Conservation (phyloP, 2,113 vertebrate genomes). For the Crypturellus undulatus region DNA sequence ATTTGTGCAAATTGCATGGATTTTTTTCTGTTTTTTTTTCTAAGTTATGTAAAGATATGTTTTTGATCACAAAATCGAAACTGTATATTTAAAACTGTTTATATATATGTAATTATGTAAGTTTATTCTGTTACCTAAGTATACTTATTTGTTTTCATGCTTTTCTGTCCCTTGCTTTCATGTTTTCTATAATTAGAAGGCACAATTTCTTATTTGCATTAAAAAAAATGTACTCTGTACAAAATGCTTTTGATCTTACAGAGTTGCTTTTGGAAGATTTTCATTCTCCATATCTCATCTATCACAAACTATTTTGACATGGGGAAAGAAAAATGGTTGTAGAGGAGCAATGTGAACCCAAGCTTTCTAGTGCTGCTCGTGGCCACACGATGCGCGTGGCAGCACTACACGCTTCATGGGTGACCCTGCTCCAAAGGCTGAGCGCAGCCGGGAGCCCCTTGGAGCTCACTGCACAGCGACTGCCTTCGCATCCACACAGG, state of each 20-base stretch:
- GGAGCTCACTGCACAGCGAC: background rate
- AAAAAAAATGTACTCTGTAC: background rate
- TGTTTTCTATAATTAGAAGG: background rate
- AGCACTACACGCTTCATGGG: background rate
- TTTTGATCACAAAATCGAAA: background rate
- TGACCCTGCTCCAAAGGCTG: background rate
- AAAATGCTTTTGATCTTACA: background rate
- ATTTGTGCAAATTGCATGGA: accelerated
- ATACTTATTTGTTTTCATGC: background rate
- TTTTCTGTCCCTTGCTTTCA: background rate
- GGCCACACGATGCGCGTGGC: background rate
- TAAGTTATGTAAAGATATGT: background rate
- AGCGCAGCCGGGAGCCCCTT: background rate
- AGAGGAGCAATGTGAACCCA: constrained; percentile 14
- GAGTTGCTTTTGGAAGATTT: constrained; percentile 31
- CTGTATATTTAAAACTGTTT: accelerated
- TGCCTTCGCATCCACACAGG: background rate
- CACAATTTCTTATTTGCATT: background rate
- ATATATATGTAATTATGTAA: background rate
- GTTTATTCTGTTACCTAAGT: background rate
- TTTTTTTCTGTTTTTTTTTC: background rate
- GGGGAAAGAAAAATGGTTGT: background rate
- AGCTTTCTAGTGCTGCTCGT: constrained; percentile 22
- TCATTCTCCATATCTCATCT: constrained; percentile 25
- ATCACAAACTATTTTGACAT: background rate